Evolutionary conservation across 2,888 invertebrate species (phyloP), one percentile per base, ranked within the genome.

Genomic region (Hemistola chrysoprasaria): DNA sequence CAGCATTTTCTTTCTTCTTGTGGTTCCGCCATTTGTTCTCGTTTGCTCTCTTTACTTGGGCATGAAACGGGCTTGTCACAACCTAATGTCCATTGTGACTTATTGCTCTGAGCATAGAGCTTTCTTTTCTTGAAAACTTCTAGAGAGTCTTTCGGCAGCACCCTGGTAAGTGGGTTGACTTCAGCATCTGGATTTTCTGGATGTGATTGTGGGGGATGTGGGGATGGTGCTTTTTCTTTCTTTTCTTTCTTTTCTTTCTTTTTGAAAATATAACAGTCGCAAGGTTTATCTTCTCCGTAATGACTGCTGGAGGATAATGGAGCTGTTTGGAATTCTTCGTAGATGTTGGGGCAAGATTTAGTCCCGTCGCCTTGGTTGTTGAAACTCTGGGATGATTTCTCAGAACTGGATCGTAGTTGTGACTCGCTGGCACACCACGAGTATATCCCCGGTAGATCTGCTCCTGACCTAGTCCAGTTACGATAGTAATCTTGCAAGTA

Each of bases 111-210:
- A 1, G 78, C 74, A 26, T 83, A 80, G 7, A 73, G 35, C 48
- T 68, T 74, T 42, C 85, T 65, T 30, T 53, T 72, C 31, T 61
- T 83, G 10, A 61, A 72, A 1, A 85, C 85, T 65, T 77, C 79
- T 0, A 81, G 38, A 1, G 86, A 85, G 59, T 86, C 85, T 58
- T 85, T 85, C 0, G 84, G 82, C 1, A 57, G 24, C 0, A 70
- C 9, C 27, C 81, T 64, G 35, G 16, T 3, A 16, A 16, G 4
- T 2, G 16, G 16, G 16, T 16, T 4, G 2, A 3, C 16, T 16
- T 16, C 16, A 3, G 16, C 16, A 3, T 16, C n/a, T n/a, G n/a
- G n/a, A n/a, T n/a, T n/a, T n/a, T n/a, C n/a, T n/a, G n/a, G n/a
- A n/a, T n/a, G n/a, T n/a, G n/a, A n/a, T n/a, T n/a, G n/a, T n/a